A percentile compares a stretch with the other conserved stretches of the same genome.
These are phyloP conservation scores for Distichodus sexfasciatus DNA, from an alignment of 2,797 vertebrate species.

Conservation along the genomic window DNA sequence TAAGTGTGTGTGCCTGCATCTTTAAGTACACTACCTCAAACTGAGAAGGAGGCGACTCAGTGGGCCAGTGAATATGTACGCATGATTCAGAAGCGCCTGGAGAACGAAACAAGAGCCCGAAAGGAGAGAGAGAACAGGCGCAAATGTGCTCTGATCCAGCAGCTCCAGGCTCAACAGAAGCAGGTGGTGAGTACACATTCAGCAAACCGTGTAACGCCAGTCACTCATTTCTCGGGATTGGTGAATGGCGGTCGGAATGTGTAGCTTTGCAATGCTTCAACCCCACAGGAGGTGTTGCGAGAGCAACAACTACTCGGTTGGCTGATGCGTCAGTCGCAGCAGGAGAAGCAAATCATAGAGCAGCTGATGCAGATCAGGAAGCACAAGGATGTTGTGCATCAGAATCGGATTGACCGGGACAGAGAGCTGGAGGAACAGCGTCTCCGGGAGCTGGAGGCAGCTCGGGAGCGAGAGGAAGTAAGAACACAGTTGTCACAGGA, in stretches of 20 bases:
- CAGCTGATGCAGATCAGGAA: slow-evolving; percentile 86
- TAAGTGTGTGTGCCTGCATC: background rate
- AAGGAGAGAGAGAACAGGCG: slow-evolving; percentile 82
- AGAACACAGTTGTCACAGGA: slow-evolving; percentile 46
- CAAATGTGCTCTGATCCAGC: slow-evolving; percentile 77
- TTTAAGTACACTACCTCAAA: background rate
- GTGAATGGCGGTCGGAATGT: too few species aligned
- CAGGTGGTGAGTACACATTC: too few species aligned
- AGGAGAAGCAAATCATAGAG: slow-evolving; percentile 80
- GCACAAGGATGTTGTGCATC: slow-evolving; percentile 85
- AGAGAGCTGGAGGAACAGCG: slow-evolving; percentile 84
- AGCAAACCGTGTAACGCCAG: too few species aligned
- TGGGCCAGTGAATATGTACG: slow-evolving; percentile 81
- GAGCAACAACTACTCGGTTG: slow-evolving; percentile 85
- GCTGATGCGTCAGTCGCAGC: slow-evolving; percentile 84
- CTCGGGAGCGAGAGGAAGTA: slow-evolving; percentile 88
- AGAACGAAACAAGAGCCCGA: slow-evolving; percentile 73
- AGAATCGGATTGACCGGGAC: slow-evolving; percentile 87
- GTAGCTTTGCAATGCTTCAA: too few species aligned
- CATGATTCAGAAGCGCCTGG: slow-evolving; percentile 78
- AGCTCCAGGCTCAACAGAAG: slow-evolving; percentile 78
- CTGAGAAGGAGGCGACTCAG: slow-evolving; percentile 69
- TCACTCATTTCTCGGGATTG: too few species aligned
- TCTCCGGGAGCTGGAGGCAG: slow-evolving; percentile 83
- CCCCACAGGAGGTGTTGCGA: slow-evolving; percentile 73